These are phyloP conservation scores for Caiman crocodilus DNA, from an alignment of 2,797 vertebrate species.

Conservation along the genomic window DNA sequence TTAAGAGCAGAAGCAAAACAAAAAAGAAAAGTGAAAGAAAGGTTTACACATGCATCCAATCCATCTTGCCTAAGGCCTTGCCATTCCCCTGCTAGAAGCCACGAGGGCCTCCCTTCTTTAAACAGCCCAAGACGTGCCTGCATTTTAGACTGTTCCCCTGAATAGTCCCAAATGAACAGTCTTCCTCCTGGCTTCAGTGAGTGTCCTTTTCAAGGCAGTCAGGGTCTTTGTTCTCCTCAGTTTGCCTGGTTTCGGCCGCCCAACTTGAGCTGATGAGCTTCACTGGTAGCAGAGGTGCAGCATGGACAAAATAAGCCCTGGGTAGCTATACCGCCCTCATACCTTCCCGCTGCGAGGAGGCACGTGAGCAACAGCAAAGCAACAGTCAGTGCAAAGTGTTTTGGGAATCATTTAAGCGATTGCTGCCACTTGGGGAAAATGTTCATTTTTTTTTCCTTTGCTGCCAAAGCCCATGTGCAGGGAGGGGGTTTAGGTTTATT, in stretches of 20 bases:
- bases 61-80: not conserved
- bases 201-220: not conserved
- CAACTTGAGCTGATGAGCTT: accelerated
- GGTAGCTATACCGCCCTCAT: no score
- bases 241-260: not conserved
- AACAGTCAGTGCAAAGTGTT: no score
- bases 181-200: not conserved
- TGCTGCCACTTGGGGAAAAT: no score
- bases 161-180: not conserved
- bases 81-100: not conserved
- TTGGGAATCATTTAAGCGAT: no score
- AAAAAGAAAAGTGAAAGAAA: not conserved
- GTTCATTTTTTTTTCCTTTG: no score
- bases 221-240: not conserved
- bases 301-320: not conserved
- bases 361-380: no score
- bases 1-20: not conserved
- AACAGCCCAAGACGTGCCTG: not conserved
- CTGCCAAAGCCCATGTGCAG: no score
- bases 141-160: not conserved
- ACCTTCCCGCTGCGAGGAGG: no score
- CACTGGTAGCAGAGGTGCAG: not conserved
- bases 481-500: not conserved
- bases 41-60: not conserved
- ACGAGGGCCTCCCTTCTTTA: not conserved